Base-by-base conservation (phyloP, 2,113 vertebrate genomes). In the Xiphias gladius region DNA sequence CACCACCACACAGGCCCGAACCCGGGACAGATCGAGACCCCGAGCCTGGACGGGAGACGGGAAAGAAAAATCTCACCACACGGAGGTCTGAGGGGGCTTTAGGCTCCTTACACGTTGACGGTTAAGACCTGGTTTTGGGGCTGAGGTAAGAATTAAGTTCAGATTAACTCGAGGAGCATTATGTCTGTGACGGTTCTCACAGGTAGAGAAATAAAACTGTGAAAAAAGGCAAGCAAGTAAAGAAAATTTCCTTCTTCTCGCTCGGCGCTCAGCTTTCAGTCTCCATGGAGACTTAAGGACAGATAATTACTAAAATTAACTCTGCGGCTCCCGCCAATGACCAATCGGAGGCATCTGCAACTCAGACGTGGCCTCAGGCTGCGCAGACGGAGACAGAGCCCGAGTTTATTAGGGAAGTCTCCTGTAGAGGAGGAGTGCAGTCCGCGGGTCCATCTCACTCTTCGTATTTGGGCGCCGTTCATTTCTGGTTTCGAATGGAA, bases 1-100 rank as follows among this genome's bases (percentile, higher is more conserved):
- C 88, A 99, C 98, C 14, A 99, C 97, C 35, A 99, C 98, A 9
- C 98, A 99, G 0, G 98, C 99, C 92, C 98, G 96, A 14, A 99
- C 98, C 13, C 98, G 96, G 48, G 98, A 99, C 91, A 99, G 95
- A 84, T 99, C 98, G 92, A 99, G 92, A 65, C 98, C 98, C 64
- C 98, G 96, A 6, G 97, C 96, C 98, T 99, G 88, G 52, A 35
- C 10, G 3, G n/a, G 7, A 9, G n/a, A 59, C 5, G 3, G 28
- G 24, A 81, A 22, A 67, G 1, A 9, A 1, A 41, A 9, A 28
- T 32, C 1, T 32, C 0, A 50, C 64, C 26, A 30, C 8, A 50
- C 1, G 9, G 37, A 72, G 22, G 26, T 59, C 24, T 9, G 26
- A 73, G n/a, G 48, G 11, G 19, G 35, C 7, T 35, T 35, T 35